These are phyloP conservation scores for Stenodera caucasica DNA, from an alignment of 2,888 invertebrate genomes.

Conservation along the genomic window DNA sequence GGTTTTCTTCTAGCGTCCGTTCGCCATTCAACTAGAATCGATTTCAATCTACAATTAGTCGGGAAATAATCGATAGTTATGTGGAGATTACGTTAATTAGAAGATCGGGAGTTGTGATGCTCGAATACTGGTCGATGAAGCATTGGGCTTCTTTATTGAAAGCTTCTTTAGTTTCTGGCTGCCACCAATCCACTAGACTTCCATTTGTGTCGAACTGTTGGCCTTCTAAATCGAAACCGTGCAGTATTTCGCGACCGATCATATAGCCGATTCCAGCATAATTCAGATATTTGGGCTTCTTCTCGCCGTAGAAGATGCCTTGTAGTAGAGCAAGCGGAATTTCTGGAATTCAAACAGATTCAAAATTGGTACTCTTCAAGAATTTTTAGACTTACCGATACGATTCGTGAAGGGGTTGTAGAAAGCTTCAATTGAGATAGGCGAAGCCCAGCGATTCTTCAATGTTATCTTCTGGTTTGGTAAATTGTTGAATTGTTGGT, in stretches of 20 bases:
- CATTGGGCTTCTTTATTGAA: conserved; percentile 85
- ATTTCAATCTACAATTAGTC: no score
- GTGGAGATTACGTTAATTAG: conserved; percentile 63
- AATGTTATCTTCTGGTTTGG: no score
- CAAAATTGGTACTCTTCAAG: no score
- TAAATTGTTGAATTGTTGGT: no score
- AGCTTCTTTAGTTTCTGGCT: conserved; percentile 75
- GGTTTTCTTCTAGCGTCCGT: conserved; percentile 92
- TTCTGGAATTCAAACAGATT: conserved; percentile 60
- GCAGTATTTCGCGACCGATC: conserved; percentile 91
- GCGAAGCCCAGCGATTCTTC: no score
- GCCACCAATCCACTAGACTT: conserved; percentile 94
- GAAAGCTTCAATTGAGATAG: no score
- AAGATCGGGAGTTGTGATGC: conserved; percentile 80
- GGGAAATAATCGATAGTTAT: not conserved
- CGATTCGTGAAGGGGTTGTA: conserved; percentile 55
- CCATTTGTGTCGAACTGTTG: conserved; percentile 91
- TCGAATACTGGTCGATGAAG: conserved; percentile 91
- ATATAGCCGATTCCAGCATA: conserved; percentile 90
- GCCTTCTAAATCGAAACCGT: conserved; percentile 88
- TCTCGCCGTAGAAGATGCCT: conserved; percentile 86
- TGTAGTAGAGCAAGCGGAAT: conserved; percentile 93
- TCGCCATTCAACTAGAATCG: conserved; percentile 84
- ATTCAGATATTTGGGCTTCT: conserved; percentile 89
- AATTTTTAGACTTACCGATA: not conserved